Conservation (phyloP, 2,888 invertebrate species). For the Piscicola geometra region DNA sequence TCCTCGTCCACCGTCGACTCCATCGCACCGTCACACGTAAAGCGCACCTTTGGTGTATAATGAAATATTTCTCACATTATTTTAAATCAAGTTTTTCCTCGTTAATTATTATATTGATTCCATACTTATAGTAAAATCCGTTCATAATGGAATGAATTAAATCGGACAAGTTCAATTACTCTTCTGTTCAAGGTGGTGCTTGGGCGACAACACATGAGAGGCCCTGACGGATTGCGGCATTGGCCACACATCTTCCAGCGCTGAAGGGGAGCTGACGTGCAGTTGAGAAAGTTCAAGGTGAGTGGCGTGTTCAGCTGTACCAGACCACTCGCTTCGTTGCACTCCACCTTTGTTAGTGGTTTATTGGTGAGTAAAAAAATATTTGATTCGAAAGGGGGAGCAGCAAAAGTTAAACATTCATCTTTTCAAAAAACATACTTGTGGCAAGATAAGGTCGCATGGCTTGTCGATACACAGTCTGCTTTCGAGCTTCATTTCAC, state of each 20-base stretch:
- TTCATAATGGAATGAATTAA: no score
- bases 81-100: no score
- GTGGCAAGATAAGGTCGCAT: slow-evolving; percentile 32
- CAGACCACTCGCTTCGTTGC: background rate
- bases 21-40: background rate
- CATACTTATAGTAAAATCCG: no score
- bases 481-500: slow-evolving; percentile 30
- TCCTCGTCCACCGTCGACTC: background rate
- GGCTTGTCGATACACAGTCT: slow-evolving; percentile 37
- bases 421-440: no score
- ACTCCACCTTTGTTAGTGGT: no score
- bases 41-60: background rate
- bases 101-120: no score
- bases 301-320: background rate
- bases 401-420: no score
- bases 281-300: background rate
- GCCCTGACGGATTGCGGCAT: background rate
- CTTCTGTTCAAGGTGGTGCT: background rate
- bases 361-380: no score
- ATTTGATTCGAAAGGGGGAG: no score
- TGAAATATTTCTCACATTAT: no score
- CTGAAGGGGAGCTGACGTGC: background rate
- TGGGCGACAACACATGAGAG: background rate
- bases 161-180: background rate
- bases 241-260: background rate